A percentile compares a stretch with the other conserved stretches of the same genome.
Conservation (phyloP, 2,888 invertebrate species). For the Tachina grossa region DNA sequence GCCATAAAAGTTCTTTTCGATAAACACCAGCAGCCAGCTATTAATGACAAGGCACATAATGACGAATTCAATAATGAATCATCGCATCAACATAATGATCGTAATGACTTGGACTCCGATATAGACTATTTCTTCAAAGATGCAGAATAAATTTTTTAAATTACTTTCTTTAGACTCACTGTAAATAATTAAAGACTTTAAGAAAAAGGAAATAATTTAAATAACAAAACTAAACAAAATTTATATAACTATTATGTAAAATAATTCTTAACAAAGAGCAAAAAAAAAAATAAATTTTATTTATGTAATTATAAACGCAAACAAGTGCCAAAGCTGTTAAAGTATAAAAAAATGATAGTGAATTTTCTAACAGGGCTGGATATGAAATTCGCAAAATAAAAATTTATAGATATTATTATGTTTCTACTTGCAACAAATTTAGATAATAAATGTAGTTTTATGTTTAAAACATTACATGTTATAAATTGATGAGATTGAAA, state of each 20-base stretch:
- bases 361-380: conserved; percentile 82
- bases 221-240: conserved; percentile 20
- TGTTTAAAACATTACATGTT: conserved; percentile 39
- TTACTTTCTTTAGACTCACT: background rate
- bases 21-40: conserved; percentile 72
- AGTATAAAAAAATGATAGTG: conserved; percentile 54
- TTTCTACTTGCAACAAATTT: conserved; percentile 13
- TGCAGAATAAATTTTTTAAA: conserved; percentile 39
- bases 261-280: background rate
- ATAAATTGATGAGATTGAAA: conserved; percentile 6
- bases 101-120: conserved; percentile 70
- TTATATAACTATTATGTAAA: conserved; percentile 50
- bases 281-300: background rate
- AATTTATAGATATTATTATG: background rate
- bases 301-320: conserved; percentile 8
- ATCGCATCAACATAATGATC: conserved; percentile 34
- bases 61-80: conserved; percentile 61
- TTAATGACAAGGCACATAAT: conserved; percentile 25
- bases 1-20: conserved; percentile 75
- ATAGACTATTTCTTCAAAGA: conserved; percentile 73
- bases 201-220: background rate
- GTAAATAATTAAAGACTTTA: conserved; percentile 44
- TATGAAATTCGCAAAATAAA: conserved; percentile 79
- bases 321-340: conserved; percentile 51
- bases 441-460: conserved; percentile 52